Base-by-base conservation (phyloP, 2,797 vertebrate genomes). In the Chaetodon trifasciatus region DNA sequence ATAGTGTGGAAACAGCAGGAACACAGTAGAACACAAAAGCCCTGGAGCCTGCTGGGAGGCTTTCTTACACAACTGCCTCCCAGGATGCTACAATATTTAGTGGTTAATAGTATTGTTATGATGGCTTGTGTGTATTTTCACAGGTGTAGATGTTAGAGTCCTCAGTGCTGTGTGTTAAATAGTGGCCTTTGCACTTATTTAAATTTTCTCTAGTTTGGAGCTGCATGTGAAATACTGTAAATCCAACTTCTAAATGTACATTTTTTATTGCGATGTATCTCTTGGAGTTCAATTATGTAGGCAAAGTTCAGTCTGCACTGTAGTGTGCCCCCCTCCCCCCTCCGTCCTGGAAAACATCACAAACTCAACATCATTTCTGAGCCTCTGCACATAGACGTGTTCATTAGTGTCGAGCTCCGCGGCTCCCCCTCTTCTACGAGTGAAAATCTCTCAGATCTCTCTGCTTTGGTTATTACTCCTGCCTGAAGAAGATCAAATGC, bases 401-500 rank as follows among this genome's bases (percentile, higher is more conserved):
- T 89, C 79, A 82, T 90, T 87, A 84, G 80, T 66, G 76, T 73
- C 50, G 23, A 81, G 69, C 70, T 69, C 39, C 32, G 9, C 16
- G 32, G 2, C 57, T 79, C 72, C 75, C 56, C n/a, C 58, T 70
- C 65, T 52, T 49, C 78, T 44, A 19, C 60, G 8, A 1, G 67
- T 74, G 69, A 82, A 69, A 71, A 40, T 76, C 86, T 67, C 84
- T 91, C 86, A 81, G 82, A 86, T 91, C 87, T 90, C 78, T 42
- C 64, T 13, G 69, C 89, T 86, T 81, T 78, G 52, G 63, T 87
- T 89, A 68, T 81, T 85, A 83, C 86, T 87, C 78, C 85, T 79
- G 77, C 83, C 56, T 16, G 47, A 28, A 70, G 76, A 81, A 85
- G 85, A 93, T 92, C 83, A 91, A 88, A 91, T 86, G 85, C 15